Evolutionary conservation across 2,797 vertebrate species (phyloP), one percentile per base, ranked within the genome.

Genomic region (Erithacus rubecula): DNA sequence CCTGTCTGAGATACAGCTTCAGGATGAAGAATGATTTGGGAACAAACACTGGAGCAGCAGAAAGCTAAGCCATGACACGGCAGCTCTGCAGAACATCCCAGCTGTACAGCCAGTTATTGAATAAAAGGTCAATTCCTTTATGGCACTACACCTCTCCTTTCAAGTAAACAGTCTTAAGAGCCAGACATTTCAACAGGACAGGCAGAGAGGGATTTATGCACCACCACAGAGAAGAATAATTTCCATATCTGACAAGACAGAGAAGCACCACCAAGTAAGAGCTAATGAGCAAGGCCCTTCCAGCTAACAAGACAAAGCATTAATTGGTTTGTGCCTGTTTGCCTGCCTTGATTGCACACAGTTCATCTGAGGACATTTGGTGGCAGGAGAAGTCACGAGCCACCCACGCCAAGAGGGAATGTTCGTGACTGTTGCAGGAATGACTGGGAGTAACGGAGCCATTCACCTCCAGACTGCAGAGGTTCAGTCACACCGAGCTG

Each of bases 71-170:
- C 26, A 13, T 39, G 70, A 76, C 0, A 0, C 2, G 6, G 81
- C 85, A 93, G 70, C 67, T 91, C 96, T 84, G 80, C 95, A 91
- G 80, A 20, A 55, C n/a, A 59, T 70, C 91, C 70, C 16, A n/a
- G 75, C 75, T 63, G 47, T 22, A 75, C 2, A 1, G 58, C 6
- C 62, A 58, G 83, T 81, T 90, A 93, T 58, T 91, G 87, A 92
- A 71, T 30, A 69, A 83, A 95, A 96, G 58, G 91, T 90, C 93
- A 93, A 15, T 18, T 90, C 51, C 67, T 78, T 62, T 77, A 44
- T 5, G 21, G 80, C 64, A 81, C 43, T 85, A 69, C 27, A 72
- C 65, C 63, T 83, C 64, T 62, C 10, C 2, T 80, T 83, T 83
- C 62, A 89, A 72, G 79, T 71, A 76, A 92, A 91, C 29, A 71